These are phyloP conservation scores for Azorinus chamasolen DNA, from an alignment of 2,888 invertebrate genomes.

Conservation along the genomic window DNA sequence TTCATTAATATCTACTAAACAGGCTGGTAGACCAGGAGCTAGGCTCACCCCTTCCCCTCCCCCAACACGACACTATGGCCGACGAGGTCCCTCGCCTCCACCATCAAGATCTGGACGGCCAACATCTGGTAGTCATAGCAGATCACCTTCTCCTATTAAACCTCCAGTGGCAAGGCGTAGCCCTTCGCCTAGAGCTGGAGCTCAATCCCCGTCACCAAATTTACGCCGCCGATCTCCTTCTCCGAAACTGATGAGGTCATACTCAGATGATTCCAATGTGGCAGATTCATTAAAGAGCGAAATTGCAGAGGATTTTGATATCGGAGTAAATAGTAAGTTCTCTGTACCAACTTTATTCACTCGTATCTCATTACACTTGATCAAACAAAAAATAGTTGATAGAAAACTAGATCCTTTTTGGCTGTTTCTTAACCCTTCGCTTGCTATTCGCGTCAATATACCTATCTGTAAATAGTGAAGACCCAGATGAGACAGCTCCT, in stretches of 20 bases:
- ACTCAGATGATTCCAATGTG: conserved; percentile 76
- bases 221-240: conserved; percentile 70
- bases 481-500: no score
- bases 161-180: conserved; percentile 65
- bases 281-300: conserved; percentile 76
- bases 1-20: no score
- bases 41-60: conserved; percentile 42
- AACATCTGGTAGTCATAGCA: conserved; percentile 42
- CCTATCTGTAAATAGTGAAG: no score
- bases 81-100: conserved; percentile 12
- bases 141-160: conserved; percentile 65
- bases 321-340: conserved; percentile 59
- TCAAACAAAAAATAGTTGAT: no score
- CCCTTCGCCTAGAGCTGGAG: conserved; percentile 60
- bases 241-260: conserved; percentile 66
- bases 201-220: conserved; percentile 67
- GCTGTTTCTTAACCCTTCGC: no score
- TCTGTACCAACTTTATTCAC: no score
- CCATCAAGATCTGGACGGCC: conserved; percentile 23
- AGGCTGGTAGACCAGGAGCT: conserved; percentile 26
- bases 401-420: no score
- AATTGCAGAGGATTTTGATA: conserved; percentile 67
- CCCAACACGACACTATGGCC: not conserved
- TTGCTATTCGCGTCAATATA: no score
- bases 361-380: no score